Conservation (phyloP, 2,888 invertebrate genomes). For the Clepsis dumicolana region DNA sequence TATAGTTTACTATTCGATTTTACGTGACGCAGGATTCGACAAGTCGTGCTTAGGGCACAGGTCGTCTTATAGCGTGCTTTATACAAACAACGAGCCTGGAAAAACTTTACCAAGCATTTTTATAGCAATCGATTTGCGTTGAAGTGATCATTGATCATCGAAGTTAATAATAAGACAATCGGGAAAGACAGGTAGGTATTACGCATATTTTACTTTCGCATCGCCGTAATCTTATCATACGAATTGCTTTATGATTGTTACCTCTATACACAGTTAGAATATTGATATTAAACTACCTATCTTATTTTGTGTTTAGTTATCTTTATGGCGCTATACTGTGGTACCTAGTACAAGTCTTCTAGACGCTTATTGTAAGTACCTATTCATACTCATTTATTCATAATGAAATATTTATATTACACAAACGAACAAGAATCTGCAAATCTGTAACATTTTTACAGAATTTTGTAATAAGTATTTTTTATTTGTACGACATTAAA, state of each 20-base stretch:
- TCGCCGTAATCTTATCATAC: constrained; percentile 1
- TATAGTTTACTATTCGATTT: too few species aligned
- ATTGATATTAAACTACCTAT: constrained; percentile 14
- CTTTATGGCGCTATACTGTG: neutral
- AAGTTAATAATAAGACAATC: neutral
- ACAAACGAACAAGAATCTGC: too few species aligned
- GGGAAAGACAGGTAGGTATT: neutral
- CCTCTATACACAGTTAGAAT: constrained; percentile 11
- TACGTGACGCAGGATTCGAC: too few species aligned
- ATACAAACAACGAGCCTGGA: neutral
- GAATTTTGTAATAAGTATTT: too few species aligned
- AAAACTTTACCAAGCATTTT: neutral
- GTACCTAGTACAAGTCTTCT: neutral
- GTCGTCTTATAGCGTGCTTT: neutral
- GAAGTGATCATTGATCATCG: neutral
- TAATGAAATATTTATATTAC: too few species aligned
- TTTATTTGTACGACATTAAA: too few species aligned
- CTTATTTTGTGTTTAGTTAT: constrained; percentile 6
- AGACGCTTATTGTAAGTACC: neutral
- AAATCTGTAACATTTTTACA: too few species aligned
- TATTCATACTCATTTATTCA: too few species aligned
- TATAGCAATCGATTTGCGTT: neutral
- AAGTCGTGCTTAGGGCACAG: too few species aligned
- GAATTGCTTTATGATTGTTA: constrained; percentile 12
- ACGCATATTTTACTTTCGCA: neutral